Percentiles rank a stretch among this genome's conserved stretches.
Conservation (phyloP, 2,888 invertebrate species). For the Mimas tiliae region DNA sequence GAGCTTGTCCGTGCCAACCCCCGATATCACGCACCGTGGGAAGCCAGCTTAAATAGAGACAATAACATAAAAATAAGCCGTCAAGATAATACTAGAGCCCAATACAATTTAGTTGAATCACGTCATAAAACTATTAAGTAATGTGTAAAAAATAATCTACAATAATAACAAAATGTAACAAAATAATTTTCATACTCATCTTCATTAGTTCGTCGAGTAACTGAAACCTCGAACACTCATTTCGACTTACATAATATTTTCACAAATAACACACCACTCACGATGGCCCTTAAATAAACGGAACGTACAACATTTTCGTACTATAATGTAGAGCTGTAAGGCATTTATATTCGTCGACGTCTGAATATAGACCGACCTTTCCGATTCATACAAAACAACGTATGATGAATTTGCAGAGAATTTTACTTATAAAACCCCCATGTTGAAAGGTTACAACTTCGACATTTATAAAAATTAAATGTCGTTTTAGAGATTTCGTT, state of each 20-base stretch:
- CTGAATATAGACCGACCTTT: slow-evolving; percentile 51
- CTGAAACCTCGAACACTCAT: slow-evolving; percentile 4
- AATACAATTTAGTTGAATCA: too few species aligned
- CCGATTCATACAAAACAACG: slow-evolving; percentile 41
- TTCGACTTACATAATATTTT: neutral
- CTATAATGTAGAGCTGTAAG: slow-evolving; percentile 54
- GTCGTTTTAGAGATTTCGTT: slow-evolving; percentile 15
- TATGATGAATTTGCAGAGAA: slow-evolving; percentile 38
- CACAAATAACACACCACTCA: slow-evolving; percentile 6
- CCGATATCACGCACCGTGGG: too few species aligned
- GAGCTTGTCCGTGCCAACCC: too few species aligned
- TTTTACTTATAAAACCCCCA: slow-evolving; percentile 23
- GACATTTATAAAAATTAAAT: slow-evolving; percentile 20
- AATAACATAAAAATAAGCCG: too few species aligned
- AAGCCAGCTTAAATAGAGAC: too few species aligned
- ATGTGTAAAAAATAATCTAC: neutral
- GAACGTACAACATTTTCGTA: slow-evolving; percentile 36
- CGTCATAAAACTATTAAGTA: too few species aligned
- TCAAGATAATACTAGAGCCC: too few species aligned
- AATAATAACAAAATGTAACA: neutral
- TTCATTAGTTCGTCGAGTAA: slow-evolving; percentile 2
- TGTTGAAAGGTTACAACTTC: slow-evolving; percentile 23
- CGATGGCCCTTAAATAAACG: neutral
- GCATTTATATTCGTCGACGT: slow-evolving; percentile 52
- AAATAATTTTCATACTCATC: neutral